Percentiles rank a stretch among this genome's conserved stretches.
phyloP scores from a whole-genome alignment of 2,113 vertebrate genomes.

The Cebus imitator region DNA sequence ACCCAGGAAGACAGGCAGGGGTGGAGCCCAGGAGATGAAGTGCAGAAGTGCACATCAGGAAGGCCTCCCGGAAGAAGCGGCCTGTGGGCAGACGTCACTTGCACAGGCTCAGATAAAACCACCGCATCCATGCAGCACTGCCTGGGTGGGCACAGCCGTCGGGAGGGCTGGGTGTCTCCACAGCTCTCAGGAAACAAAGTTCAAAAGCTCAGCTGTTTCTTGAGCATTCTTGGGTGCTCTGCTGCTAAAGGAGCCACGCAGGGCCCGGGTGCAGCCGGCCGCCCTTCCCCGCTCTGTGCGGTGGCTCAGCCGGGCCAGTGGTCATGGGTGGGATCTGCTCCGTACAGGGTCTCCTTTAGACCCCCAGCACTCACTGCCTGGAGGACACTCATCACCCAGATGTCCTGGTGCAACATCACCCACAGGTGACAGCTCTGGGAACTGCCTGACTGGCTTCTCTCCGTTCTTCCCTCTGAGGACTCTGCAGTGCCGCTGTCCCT shows the following conservation, averaged over 20 bases:
- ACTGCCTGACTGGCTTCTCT: not conserved
- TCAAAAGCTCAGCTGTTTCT: not conserved
- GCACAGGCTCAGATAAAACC: not conserved
- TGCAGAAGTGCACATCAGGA: too few species aligned
- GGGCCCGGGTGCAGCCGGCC: fast-evolving
- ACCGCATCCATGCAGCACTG: too few species aligned
- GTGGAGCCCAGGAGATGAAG: fast-evolving
- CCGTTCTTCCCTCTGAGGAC: too few species aligned
- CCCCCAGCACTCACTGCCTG: not conserved
- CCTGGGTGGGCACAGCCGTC: fast-evolving
- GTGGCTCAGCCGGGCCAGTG: not conserved
- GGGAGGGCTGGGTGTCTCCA: fast-evolving
- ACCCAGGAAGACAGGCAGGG: not conserved
- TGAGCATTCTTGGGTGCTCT: fast-evolving
- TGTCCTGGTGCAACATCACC: not conserved
- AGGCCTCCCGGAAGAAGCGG: not conserved
- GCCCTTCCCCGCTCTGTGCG: fast-evolving
- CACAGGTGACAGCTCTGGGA: not conserved
- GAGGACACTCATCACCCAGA: not conserved
- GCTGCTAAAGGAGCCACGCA: not conserved
- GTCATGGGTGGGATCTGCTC: too few species aligned
- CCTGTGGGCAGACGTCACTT: not conserved
- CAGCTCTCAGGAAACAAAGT: not conserved
- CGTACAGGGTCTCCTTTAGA: fast-evolving
- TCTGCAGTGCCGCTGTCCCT: fast-evolving